Evolutionary conservation across 2,113 vertebrate species (phyloP), one percentile per base, ranked within the genome.

Genomic region (Acinonyx jubatus): DNA sequence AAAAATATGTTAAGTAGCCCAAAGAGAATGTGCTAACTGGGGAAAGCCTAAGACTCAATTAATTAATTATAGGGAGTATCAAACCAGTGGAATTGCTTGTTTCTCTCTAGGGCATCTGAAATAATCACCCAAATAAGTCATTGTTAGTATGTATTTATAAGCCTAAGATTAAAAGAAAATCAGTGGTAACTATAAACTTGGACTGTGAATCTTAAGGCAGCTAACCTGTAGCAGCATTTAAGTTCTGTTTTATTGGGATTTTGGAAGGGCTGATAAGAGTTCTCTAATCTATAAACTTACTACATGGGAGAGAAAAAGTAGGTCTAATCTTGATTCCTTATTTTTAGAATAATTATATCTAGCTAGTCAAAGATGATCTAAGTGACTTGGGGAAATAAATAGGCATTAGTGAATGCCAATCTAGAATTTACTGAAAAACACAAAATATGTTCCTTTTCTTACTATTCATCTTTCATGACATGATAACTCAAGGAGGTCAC

Each of bases 331-430:
- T 91, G 41, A 83, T 23, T 89, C 55, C 41, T 85, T 79, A 66
- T 65, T 91, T 95, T 97, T 38, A 91, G 68, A 65, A 88, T 79
- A 95, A 57, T 96, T 71, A 31, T 25, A 89, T 78, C 41, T 97
- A 29, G 4, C 31, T 96, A 50, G n/a, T 95, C 78, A 89, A 33
- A 4, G n/a, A 16, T 57, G 33, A 41, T 38, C 11, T 92, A 91
- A 87, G 65, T 89, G 21, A 88, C 76, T 76, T 68, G 8, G 18
- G 52, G 29, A 80, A 65, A 69, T 81, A 91, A 66, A 63, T 80
- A 80, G 57, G 13, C 10, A 14, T 74, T 88, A 76, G 18, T 91
- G 41, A 45, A 38, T 18, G 3, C n/a, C 93, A 78, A 21, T 89
- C 31, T 29, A 83, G 82, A 86, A 78, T 74, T 96, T 79, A 89